Percentiles rank a stretch among this genome's conserved stretches.
Conservation (phyloP, 2,797 vertebrate species). For the Nasua narica region DNA sequence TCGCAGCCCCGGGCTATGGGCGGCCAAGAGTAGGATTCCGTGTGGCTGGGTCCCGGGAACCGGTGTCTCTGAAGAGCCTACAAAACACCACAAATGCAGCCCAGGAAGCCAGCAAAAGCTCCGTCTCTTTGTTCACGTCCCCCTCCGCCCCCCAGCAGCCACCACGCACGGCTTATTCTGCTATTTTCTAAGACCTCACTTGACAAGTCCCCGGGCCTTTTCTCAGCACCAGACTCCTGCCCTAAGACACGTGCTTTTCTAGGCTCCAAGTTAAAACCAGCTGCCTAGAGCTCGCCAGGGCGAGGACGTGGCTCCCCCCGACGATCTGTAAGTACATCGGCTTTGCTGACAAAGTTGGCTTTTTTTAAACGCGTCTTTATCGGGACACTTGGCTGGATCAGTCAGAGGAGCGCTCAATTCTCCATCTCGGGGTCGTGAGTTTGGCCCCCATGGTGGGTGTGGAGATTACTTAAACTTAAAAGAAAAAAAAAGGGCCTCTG, state of each 20-base stretch:
- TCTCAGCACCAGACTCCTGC: neutral
- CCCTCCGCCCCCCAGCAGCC: neutral
- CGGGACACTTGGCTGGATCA: neutral
- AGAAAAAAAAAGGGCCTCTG: neutral
- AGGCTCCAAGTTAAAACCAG: neutral
- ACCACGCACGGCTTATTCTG: accelerated
- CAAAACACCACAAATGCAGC: neutral
- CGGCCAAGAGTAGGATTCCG: conserved; percentile 91
- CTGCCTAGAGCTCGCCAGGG: neutral
- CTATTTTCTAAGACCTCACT: neutral
- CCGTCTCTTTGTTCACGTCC: neutral
- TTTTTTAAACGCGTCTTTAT: neutral
- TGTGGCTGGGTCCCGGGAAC: conserved; percentile 79
- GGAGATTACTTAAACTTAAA: neutral
- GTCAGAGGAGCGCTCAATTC: neutral
- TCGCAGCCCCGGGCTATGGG: conserved; percentile 88
- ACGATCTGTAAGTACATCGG: neutral
- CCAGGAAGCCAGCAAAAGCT: neutral
- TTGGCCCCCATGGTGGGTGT: neutral
- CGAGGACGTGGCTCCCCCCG: neutral
- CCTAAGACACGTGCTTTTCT: neutral
- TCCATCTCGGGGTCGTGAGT: neutral
- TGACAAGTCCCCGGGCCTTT: neutral
- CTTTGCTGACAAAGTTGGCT: neutral
- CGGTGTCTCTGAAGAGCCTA: conserved; percentile 85